Evolutionary conservation across 2,888 invertebrate species (phyloP).

Genomic region (Tyria jacobaeae): DNA sequence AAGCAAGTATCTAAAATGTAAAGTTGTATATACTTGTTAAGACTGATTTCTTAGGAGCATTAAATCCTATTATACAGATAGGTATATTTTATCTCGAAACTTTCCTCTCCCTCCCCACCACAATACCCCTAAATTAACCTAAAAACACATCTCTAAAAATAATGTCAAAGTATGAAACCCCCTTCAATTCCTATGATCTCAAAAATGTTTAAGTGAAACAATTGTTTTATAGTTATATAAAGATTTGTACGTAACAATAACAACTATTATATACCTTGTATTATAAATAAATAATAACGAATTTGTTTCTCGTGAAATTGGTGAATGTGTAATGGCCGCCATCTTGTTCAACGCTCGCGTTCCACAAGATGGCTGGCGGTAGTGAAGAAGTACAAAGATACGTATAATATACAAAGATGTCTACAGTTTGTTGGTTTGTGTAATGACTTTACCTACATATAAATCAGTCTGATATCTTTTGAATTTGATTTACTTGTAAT

Average conservation of each 20-base stretch:
- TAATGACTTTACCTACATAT: no score
- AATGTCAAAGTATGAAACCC: neutral
- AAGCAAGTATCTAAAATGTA: no score
- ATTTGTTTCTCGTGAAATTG: conserved; percentile 13
- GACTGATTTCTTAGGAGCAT: neutral
- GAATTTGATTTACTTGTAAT: no score
- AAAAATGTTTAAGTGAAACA: conserved; percentile 7
- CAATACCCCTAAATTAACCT: neutral
- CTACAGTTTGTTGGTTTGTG: no score
- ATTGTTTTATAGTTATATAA: conserved; percentile 11
- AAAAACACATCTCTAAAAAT: neutral
- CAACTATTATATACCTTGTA: conserved; percentile 8
- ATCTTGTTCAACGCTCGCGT: neutral
- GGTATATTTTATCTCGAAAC: neutral
- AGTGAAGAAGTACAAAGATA: neutral
- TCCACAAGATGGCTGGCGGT: conserved; percentile 5
- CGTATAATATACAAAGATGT: neutral
- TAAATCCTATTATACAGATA: neutral
- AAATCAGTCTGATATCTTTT: no score
- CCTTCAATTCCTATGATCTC: conserved; percentile 25
- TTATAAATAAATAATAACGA: conserved; percentile 14
- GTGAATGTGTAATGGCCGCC: conserved; percentile 10
- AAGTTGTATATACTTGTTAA: neutral
- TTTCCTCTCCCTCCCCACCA: no score
- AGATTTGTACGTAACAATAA: conserved; percentile 16